Evolutionary conservation across 2,113 vertebrate genomes (phyloP).

Genomic region (Regulus satrapa): DNA sequence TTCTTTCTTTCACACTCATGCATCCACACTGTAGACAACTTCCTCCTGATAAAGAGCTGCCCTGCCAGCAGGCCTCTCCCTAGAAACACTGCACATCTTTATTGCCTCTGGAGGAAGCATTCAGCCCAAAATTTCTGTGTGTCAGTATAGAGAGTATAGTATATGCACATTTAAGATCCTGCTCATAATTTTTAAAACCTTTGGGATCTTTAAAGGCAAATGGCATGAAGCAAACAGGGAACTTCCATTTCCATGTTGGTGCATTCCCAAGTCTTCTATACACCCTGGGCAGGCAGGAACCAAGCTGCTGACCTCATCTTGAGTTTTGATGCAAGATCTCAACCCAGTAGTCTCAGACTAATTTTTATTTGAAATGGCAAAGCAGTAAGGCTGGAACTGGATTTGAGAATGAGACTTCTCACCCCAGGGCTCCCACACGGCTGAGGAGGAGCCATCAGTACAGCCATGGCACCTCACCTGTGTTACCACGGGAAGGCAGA

Average conservation of each 20-base stretch:
- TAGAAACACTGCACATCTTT: neutral
- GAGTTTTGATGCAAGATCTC: neutral
- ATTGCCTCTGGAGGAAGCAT: neutral
- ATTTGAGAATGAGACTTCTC: neutral
- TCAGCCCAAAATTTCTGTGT: neutral
- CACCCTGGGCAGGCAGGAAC: neutral
- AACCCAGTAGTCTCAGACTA: neutral
- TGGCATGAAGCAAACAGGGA: neutral
- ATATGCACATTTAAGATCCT: neutral
- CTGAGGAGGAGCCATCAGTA: neutral
- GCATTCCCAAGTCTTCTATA: neutral
- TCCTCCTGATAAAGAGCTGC: neutral
- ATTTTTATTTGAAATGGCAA: neutral
- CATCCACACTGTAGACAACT: neutral
- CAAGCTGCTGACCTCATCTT: rapidly evolving
- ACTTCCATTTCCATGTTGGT: neutral
- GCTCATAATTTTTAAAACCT: neutral
- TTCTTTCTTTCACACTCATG: neutral
- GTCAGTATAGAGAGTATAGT: rapidly evolving
- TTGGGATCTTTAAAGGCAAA: neutral
- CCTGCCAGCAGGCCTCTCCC: neutral
- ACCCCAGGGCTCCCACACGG: neutral
- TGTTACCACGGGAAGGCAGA: neutral
- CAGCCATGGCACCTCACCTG: neutral
- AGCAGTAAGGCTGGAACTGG: neutral